These are phyloP conservation scores for Folsomia manolachei DNA, from an alignment of 2,888 invertebrate species.

Conservation along the genomic window DNA sequence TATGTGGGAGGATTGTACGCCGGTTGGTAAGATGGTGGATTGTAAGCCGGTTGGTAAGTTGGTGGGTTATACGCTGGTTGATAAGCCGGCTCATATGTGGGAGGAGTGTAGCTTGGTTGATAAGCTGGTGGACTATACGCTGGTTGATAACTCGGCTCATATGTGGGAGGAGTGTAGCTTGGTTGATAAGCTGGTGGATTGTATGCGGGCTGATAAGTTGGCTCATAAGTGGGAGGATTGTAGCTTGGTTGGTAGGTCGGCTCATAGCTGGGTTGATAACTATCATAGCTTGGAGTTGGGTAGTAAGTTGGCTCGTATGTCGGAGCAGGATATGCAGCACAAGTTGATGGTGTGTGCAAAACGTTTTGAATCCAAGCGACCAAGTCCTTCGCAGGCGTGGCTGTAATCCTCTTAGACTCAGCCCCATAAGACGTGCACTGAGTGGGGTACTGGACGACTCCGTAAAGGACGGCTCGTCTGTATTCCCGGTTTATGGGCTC, in stretches of 20 bases:
- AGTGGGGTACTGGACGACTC: slow-evolving; percentile 48
- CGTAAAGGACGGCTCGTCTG: slow-evolving; percentile 47
- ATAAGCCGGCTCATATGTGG: slow-evolving; percentile 8
- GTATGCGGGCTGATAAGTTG: slow-evolving; percentile 32
- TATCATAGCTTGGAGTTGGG: slow-evolving; percentile 1
- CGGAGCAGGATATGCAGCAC: slow-evolving; percentile 18
- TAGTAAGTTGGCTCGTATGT: slow-evolving; percentile 27
- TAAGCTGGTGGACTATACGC: slow-evolving; percentile 15
- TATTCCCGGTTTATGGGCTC: slow-evolving; percentile 42
- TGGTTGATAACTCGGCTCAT: slow-evolving; percentile 11
- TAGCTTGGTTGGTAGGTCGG: slow-evolving; percentile 16
- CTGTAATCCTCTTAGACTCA: slow-evolving; percentile 45
- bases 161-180: slow-evolving; percentile 15
- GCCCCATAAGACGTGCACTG: slow-evolving; percentile 43
- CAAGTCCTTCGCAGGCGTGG: slow-evolving; percentile 44
- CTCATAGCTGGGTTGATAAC: slow-evolving; percentile 11
- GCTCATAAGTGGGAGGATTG: slow-evolving; percentile 35
- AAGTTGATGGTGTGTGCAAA: slow-evolving; percentile 39
- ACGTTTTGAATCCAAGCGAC: slow-evolving; percentile 48
- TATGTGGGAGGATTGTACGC: slow-evolving; percentile 7
- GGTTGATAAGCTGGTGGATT: slow-evolving; percentile 17
- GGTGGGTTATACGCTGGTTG: slow-evolving; percentile 22
- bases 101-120: slow-evolving; percentile 23
- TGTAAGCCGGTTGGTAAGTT: slow-evolving; percentile 18
- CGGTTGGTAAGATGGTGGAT: slow-evolving; percentile 19